A percentile compares a stretch with the other conserved stretches of the same genome.
Evolutionary conservation across 2,797 vertebrate species (phyloP).

Genomic region (Platyrinchus mystaceus): DNA sequence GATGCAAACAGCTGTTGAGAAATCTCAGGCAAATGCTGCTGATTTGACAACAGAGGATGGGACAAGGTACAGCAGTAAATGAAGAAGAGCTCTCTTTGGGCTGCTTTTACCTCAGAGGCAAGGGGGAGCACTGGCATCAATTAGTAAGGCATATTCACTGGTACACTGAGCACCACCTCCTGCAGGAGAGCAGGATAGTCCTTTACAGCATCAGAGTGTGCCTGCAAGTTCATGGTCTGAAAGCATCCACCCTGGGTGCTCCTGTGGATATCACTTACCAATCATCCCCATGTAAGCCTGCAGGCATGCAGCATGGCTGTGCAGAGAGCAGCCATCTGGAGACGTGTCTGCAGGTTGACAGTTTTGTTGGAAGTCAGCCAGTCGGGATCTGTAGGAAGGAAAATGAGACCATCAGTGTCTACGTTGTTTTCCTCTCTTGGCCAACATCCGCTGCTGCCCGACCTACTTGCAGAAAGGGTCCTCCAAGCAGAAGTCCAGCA

Average conservation of each 20-base stretch:
- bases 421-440: not conserved
- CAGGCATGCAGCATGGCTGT: conserved; percentile 84
- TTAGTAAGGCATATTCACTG: not conserved
- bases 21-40: not conserved
- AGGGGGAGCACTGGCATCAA: not conserved
- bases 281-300: conserved; percentile 93
- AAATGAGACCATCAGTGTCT: conserved; percentile 25
- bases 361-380: conserved; percentile 92
- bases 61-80: not conserved
- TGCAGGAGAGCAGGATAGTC: not conserved
- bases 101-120: not conserved
- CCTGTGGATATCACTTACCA: conserved; percentile 75
- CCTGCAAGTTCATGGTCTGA: not conserved
- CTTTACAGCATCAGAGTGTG: not conserved
- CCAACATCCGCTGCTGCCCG: not conserved
- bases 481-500: conserved; percentile 82
- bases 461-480: conserved; percentile 92
- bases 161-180: not conserved
- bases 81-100: not conserved
- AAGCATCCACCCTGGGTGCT: not conserved
- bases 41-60: not conserved
- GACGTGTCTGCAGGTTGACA: conserved; percentile 83
- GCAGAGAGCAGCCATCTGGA: conserved; percentile 80
- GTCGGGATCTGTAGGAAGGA: conserved; percentile 84
- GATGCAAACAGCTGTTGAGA: not conserved